Conservation (phyloP, 2,888 invertebrate genomes). For the Drosophila neoperkinsi region DNA sequence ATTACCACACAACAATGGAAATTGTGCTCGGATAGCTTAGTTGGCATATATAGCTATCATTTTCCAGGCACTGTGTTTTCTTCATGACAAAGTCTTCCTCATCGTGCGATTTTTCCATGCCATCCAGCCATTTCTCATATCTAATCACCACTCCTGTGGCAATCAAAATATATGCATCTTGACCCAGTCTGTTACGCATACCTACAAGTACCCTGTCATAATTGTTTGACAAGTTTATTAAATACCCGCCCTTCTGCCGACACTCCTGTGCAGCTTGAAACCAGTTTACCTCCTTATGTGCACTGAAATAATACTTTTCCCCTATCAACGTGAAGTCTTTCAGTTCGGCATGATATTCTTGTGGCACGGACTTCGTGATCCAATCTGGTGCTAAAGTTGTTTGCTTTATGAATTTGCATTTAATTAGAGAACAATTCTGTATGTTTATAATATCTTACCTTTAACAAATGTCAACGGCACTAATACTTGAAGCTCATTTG, state of each 20-base stretch:
- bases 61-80: conserved; percentile 14
- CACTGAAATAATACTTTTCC: conserved; percentile 30
- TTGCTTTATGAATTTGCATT: conserved; percentile 6
- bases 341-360: background rate
- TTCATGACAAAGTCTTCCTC: conserved; percentile 33
- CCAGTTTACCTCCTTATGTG: conserved; percentile 27
- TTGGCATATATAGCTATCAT: conserved; percentile 31
- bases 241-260: conserved; percentile 26
- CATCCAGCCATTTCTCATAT: conserved; percentile 19
- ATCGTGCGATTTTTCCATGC: background rate
- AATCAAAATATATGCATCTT: conserved; percentile 35
- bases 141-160: conserved; percentile 16
- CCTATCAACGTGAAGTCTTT: conserved; percentile 31
- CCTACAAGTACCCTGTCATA: conserved; percentile 14
- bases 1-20: conserved; percentile 42
- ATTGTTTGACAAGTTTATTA: conserved; percentile 20
- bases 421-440: background rate
- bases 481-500: conserved; percentile 5
- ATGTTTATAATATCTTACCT: conserved; percentile 9
- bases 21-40: conserved; percentile 25
- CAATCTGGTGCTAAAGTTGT: conserved; percentile 23
- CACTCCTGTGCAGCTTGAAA: conserved; percentile 44
- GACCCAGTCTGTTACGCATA: conserved; percentile 27
- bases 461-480: conserved; percentile 1
- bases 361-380: conserved; percentile 15